phyloP scores from a whole-genome alignment of 2,797 vertebrate genomes.

The Strix occidentalis region DNA sequence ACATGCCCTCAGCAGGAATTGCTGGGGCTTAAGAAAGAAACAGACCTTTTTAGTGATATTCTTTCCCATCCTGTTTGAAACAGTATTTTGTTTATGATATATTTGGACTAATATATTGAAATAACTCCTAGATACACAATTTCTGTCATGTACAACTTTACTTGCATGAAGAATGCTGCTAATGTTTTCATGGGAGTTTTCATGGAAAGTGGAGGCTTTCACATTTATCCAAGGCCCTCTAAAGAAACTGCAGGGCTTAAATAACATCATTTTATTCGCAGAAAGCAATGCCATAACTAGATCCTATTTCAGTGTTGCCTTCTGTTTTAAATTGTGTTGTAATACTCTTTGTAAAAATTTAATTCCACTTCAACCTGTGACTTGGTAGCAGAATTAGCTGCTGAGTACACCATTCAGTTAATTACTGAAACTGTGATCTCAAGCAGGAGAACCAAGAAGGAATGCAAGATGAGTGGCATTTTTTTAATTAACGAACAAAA shows the following conservation, averaged over 20 bases:
- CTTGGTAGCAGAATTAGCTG: slow-evolving; percentile 2
- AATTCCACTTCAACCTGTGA: slow-evolving; percentile 7
- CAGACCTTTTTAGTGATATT: not conserved
- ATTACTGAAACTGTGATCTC: slow-evolving; percentile 27
- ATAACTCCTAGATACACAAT: not conserved
- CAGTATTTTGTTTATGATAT: not conserved
- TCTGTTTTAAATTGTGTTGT: not conserved
- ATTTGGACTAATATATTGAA: not conserved
- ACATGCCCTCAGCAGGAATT: not conserved
- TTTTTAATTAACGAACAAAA: slow-evolving; percentile 33
- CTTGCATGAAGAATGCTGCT: not conserved
- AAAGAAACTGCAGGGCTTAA: not conserved
- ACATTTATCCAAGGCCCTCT: not conserved
- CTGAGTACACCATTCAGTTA: not conserved
- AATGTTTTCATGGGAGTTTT: not conserved
- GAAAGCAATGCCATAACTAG: not conserved
- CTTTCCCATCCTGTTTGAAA: not conserved
- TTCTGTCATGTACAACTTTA: not conserved
- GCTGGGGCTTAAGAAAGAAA: not conserved
- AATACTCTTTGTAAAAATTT: slow-evolving; percentile 15
- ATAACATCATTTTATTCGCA: not conserved
- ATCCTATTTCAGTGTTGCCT: not conserved
- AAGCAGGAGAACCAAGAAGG: not conserved
- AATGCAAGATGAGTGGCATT: not conserved
- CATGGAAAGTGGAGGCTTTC: not conserved